Evolutionary conservation across 2,797 vertebrate species (phyloP).

Genomic region (Spinibarbus caldwelli): DNA sequence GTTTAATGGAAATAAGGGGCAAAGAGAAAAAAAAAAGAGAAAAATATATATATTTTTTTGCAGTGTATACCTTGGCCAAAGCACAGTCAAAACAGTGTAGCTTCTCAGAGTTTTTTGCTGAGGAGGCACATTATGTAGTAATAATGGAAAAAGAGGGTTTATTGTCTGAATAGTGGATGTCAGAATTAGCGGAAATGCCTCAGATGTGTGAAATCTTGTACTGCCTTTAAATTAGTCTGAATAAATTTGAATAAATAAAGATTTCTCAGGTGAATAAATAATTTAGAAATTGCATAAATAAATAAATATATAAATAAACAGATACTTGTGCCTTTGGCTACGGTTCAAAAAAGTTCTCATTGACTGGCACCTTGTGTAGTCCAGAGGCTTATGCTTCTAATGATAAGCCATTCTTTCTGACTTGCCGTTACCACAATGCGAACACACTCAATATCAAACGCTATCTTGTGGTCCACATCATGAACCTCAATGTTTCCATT

Average conservation of each 20-base stretch:
- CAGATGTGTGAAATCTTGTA: slow-evolving; percentile 9
- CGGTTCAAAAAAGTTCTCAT: slow-evolving; percentile 68
- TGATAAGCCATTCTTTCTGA: slow-evolving; percentile 97
- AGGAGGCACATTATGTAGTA: slow-evolving; percentile 17
- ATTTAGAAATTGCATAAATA: slow-evolving; percentile 61
- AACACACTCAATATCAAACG: slow-evolving; percentile 92
- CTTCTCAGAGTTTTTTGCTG: neutral
- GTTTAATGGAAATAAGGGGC: too few relatives aligned
- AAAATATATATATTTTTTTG: neutral
- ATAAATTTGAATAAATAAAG: slow-evolving; percentile 60
- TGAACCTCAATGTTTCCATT: slow-evolving; percentile 93
- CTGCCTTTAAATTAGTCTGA: slow-evolving; percentile 25
- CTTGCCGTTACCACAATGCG: slow-evolving; percentile 91
- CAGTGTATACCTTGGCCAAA: neutral
- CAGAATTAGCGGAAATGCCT: slow-evolving; percentile 26
- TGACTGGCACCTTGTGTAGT: slow-evolving; percentile 86
- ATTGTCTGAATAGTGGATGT: slow-evolving; percentile 22
- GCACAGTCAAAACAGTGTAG: neutral
- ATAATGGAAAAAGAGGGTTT: neutral
- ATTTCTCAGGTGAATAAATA: slow-evolving; percentile 67
- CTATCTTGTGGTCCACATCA: slow-evolving; percentile 91
- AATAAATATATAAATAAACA: slow-evolving; percentile 59
- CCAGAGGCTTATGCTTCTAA: slow-evolving; percentile 94
- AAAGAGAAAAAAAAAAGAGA: neutral
- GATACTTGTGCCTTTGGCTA: slow-evolving; percentile 63